Evolutionary conservation across 1,140 invertebrate species (phyloP).

Genomic region (Aleiodes sp.): DNA sequence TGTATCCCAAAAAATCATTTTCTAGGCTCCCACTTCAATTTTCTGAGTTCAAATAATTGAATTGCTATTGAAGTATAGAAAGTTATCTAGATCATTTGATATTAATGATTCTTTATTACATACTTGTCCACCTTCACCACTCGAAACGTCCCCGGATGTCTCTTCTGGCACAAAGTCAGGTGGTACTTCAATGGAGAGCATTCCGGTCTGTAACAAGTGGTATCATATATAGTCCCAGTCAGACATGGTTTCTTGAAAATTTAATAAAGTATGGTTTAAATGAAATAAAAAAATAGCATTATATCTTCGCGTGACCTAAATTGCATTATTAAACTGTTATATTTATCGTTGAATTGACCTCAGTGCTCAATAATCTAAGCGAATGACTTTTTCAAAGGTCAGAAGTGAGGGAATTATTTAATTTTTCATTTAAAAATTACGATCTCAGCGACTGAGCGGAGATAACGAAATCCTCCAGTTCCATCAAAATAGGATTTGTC

Average conservation of each 20-base stretch:
- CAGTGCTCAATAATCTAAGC: too few species aligned
- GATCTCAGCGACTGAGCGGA: too few species aligned
- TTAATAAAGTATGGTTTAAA: neutral
- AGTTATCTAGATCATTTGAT: neutral
- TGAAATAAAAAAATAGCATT: neutral
- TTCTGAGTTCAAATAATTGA: too few species aligned
- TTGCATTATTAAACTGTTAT: too few species aligned
- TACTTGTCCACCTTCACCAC: conserved; percentile 76
- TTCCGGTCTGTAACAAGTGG: conserved; percentile 73
- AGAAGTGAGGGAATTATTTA: too few species aligned
- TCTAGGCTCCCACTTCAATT: neutral
- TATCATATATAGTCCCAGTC: neutral
- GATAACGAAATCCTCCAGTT: too few species aligned
- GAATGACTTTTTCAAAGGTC: too few species aligned
- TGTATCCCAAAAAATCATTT: neutral
- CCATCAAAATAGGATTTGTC: too few species aligned
- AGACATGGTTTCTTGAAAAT: conserved; percentile 13
- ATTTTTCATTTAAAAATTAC: too few species aligned
- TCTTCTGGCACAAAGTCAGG: conserved; percentile 85
- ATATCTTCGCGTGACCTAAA: too few species aligned
- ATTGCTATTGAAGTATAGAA: too few species aligned
- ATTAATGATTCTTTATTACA: conserved; percentile 3
- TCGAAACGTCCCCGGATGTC: conserved; percentile 83
- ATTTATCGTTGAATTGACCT: too few species aligned
- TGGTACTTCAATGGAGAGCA: conserved; percentile 83